Base-by-base conservation (phyloP, 2,113 vertebrate species). In the Hyla sarda region DNA sequence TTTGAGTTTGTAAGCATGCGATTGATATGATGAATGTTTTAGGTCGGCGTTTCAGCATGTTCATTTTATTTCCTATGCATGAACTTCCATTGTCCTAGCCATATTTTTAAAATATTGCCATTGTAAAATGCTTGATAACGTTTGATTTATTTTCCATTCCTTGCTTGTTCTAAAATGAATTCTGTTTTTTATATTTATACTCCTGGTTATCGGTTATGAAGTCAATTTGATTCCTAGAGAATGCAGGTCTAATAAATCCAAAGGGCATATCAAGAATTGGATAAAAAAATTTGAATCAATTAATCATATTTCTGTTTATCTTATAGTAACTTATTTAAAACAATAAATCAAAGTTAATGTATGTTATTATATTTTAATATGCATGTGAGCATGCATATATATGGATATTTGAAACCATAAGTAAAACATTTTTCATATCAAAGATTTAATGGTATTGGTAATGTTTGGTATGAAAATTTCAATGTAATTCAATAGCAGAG, bases 231-330 rank as follows among this genome's bases (percentile, higher is more conserved):
- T n/a, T 52, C 48, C 13, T 0, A 0, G 28, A 88, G 65, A 78
- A 21, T 0, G 0, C 47, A 88, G 52, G 74, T 60, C 48, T 79
- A 0, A 88, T 88, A 87, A 88, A 82, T 82, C 28, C 85, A 86
- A n/a, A 86, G 77, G 87, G 84, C 56, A 32, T 21, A 48, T 14
- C 60, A 52, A 88, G 82, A 67, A 84, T 82, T 12, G 28, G 82
- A 77, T 88, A 88, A 82, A 85, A 83, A 1, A 45, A 34, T 32
- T 86, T 83, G 48, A 16, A 62, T 73, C 83, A 88, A 67, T 5
- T 71, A 82, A 85, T 3, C 0, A 0, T 82, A 84, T 87, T 88
- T 8, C 13, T 77, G 25, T 7, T 77, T 77, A 76, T 30, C 25
- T 7, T 28, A 32, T 32, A 28, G 16, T 32, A 19, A 11, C 48